Base-by-base conservation (phyloP, 2,113 vertebrate species). In the Microtus pennsylvanicus region DNA sequence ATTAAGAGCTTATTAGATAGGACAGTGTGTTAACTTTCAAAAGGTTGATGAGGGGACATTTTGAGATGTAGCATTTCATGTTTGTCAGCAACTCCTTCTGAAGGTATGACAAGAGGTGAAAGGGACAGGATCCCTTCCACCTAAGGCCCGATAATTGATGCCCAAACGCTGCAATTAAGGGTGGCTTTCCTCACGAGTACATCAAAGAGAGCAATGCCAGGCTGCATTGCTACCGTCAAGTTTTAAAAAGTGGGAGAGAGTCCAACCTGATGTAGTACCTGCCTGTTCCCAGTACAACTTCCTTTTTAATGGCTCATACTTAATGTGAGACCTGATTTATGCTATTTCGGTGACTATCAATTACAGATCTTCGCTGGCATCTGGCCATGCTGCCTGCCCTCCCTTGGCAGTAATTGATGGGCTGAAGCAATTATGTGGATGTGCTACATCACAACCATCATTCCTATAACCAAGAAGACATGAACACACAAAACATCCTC, bases 321-420 rank as follows among this genome's bases (percentile, higher is more conserved):
- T 97, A 96, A 96, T 42, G n/a, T 16, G 95, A 98, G 33, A 76
- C 38, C 91, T 95, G 55, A 92, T 97, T 6, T 93, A 55, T 75
- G 92, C 95, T 97, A 38, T 94, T 97, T 95, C 95, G 61, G 86
- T 98, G 98, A 97, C 87, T 95, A 98, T 98, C 95, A 95, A 97
- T 98, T 98, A 98, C 94, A 98, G 96, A 97, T 97, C 95, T 96
- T 63, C 61, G 58, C 82, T 97, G 95, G 98, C 97, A 97, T 82
- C 28, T 8, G 28, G 96, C 92, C 89, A 91, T 80, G 67, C 85
- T 95, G 93, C 61, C 45, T 93, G 83, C 91, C 69, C 63, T 94
- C 0, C 2, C 97, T 97, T 87, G 70, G 58, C 85, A 91, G 89
- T 96, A 98, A 95, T 92, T 92, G 97, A 96, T 86, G 93, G 92